phyloP scores from a whole-genome alignment of 2,888 invertebrate genomes.

The Drosophila trichaetosa region DNA sequence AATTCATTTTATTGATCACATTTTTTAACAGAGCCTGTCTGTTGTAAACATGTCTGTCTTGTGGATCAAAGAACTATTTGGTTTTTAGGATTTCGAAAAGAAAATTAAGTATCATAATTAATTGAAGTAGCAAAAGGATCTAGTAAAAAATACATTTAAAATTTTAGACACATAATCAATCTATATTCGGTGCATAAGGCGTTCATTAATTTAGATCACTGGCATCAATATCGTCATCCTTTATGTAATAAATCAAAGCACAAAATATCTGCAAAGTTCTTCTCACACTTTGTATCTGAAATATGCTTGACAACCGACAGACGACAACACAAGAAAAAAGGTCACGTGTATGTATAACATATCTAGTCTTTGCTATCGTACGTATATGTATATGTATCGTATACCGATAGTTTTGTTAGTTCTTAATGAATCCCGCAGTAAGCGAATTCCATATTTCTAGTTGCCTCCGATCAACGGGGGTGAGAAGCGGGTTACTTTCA shows the following conservation, averaged over 20 bases:
- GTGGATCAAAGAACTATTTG: background rate
- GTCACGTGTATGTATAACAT: slow-evolving; percentile 80
- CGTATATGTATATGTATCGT: slow-evolving; percentile 24
- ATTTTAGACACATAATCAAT: background rate
- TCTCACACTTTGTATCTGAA: slow-evolving; percentile 35
- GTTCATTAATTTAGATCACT: background rate
- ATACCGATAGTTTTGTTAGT: slow-evolving; percentile 51
- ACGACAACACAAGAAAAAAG: slow-evolving; percentile 51
- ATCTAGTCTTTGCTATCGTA: slow-evolving; percentile 51
- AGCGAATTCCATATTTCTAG: slow-evolving; percentile 53
- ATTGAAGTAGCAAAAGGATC: background rate
- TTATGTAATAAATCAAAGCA: slow-evolving; percentile 4
- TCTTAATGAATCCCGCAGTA: slow-evolving; percentile 50
- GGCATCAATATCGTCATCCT: background rate
- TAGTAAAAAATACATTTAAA: background rate
- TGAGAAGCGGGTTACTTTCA: slow-evolving; percentile 81
- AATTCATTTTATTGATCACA: background rate
- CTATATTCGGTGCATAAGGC: background rate
- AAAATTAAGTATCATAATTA: background rate
- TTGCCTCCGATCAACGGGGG: slow-evolving; percentile 76
- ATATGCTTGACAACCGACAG: slow-evolving; percentile 47
- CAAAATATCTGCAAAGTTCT: slow-evolving; percentile 23
- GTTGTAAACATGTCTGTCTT: too few relatives aligned
- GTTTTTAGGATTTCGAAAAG: background rate
- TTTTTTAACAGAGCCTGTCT: background rate